phyloP scores from a whole-genome alignment of 2,113 vertebrate species.

The Hemichromis elongatus region DNA sequence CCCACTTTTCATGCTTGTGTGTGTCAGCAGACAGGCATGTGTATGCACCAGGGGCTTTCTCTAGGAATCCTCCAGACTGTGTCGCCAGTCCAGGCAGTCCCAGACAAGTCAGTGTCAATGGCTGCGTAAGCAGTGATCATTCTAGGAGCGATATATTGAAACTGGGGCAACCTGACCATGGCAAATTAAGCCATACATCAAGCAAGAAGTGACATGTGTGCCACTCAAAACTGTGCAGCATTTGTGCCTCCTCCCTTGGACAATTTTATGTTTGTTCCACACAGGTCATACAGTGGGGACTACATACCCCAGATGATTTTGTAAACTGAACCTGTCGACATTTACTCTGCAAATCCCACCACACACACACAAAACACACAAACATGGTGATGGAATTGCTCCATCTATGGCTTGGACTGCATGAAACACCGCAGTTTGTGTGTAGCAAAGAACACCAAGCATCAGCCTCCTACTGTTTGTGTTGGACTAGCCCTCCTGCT shows the following conservation, averaged over 20 bases:
- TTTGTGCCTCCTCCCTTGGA: slow-evolving; percentile 14
- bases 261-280: slow-evolving; percentile 21
- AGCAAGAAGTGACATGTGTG: slow-evolving; percentile 20
- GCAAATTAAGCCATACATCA: slow-evolving; percentile 61
- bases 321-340: slow-evolving; percentile 42
- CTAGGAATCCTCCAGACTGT: slow-evolving; percentile 43
- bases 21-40: slow-evolving; percentile 51
- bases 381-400: slow-evolving; percentile 28
- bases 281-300: slow-evolving; percentile 2
- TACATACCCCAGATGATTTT: slow-evolving; percentile 19
- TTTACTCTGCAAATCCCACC: slow-evolving; percentile 28
- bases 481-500: slow-evolving; percentile 59
- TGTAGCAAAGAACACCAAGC: slow-evolving; percentile 25
- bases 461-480: slow-evolving; percentile 56
- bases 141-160: background rate
- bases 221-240: slow-evolving; percentile 41
- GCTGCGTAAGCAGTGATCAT: slow-evolving; percentile 18
- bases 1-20: slow-evolving; percentile 32
- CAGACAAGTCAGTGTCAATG: slow-evolving; percentile 50
- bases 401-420: background rate
- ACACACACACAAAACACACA: slow-evolving; percentile 37
- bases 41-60: slow-evolving; percentile 45
- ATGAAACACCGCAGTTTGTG: slow-evolving; percentile 24
- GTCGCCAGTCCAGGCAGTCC: slow-evolving; percentile 50
- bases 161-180: slow-evolving; percentile 38